Base-by-base conservation (phyloP, 1,140 invertebrate genomes). In the Drosophila repletoides region DNA sequence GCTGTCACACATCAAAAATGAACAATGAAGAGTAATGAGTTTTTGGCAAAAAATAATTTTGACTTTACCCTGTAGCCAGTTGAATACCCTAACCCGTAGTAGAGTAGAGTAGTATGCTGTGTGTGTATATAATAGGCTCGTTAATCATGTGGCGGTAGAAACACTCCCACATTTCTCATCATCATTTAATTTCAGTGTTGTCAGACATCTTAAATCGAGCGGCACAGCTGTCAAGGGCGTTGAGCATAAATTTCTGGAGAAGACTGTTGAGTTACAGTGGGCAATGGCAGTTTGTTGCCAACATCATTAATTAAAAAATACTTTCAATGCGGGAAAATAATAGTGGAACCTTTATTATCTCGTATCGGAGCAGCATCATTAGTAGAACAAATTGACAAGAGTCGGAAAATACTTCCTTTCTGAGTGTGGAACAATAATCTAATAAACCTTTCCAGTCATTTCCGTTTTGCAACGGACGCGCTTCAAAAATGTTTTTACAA, bases 11-110 rank as follows among this genome's bases (percentile, higher is more conserved):
- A 59, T 58, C 26, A 51, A 70, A n/a, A 70, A 56, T 46, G 51
- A 76, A 64, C 76, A 81, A 83, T 67, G 58, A 76, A 83, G 72
- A 81, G 49, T 65, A 83, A 83, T 81, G 66, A 72, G 61, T 31
- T 45, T 43, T 29, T 7, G 76, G 22, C 70, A 59, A 64, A 56
- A 64, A 55, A 49, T 40, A 52, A 53, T 56, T 55, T 46, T 40
- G 67, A 56, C 69, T 72, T 65, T 15, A 14, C 41, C 14, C 33
- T 15, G 33, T 17, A 15, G n/a, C n/a, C n/a, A n/a, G n/a, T n/a
- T n/a, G n/a, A n/a, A n/a, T n/a, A n/a, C n/a, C n/a, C n/a, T n/a
- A n/a, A n/a, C n/a, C n/a, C n/a, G n/a, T n/a, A n/a, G n/a, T n/a
- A n/a, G n/a, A n/a, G n/a, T n/a, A n/a, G n/a, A n/a, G n/a, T n/a